Evolutionary conservation across 2,888 invertebrate genomes (phyloP), one percentile per base, ranked within the genome.

Genomic region (Diarsia brunnea): DNA sequence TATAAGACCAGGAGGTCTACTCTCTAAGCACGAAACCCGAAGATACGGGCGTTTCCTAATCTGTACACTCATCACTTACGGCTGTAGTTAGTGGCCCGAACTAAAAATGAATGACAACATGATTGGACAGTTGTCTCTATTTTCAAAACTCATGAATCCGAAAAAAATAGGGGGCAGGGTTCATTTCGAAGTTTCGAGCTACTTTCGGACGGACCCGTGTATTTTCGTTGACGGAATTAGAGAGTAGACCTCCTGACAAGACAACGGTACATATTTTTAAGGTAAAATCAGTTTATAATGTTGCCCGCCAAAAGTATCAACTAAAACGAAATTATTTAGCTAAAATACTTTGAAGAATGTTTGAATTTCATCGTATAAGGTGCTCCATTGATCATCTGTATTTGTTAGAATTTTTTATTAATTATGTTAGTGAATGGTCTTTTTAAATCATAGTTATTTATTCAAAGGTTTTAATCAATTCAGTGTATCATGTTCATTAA

Each of bases 391-490:
- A 31, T 47, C 63, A 70, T 68, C 45, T 67, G 24, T 58, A 31
- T 78, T 71, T 53, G 24, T 68, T 64, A 49, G 27, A 21, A 14
- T 53, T 63, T 38, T 53, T n/a, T 69, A 69, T 53, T 47, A 11
- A 51, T 63, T 58, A 45, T 65, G 66, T 69, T 14, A 24, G 67
- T 75, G 53, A 58, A 64, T 63, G 27, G 38, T 63, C 24, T 73
- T 69, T 73, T 73, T 53, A 43, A 81, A 67, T 71, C 27, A 79
- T 55, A 69, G 60, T 75, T 60, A 51, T 53, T 55, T 65, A 66
- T 78, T 79, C 16, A 53, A 72, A 49, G 38, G 14, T 83, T 79
- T 84, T 60, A 43, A 63, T 75, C 21, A 69, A 63, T 47, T 61
- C 69, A 79, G 43, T 53, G n/a, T 63, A 69, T 45, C 73, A 58